These are phyloP conservation scores for Heliconius ismenius DNA, from an alignment of 2,888 invertebrate species.

Conservation along the genomic window DNA sequence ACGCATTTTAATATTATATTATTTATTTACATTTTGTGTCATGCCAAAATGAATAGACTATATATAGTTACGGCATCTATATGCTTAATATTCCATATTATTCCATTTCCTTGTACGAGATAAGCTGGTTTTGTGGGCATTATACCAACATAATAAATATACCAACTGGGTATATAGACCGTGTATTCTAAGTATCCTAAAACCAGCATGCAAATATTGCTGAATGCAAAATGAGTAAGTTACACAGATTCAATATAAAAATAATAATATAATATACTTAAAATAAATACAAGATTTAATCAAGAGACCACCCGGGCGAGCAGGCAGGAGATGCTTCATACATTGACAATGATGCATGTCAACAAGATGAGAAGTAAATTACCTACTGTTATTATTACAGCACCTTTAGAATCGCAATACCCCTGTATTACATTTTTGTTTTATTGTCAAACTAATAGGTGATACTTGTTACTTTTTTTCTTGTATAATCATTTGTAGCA, in stretches of 20 bases:
- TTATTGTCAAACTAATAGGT: too few relatives aligned
- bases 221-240: not conserved
- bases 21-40: too few relatives aligned
- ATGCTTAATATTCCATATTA: too few relatives aligned
- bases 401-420: slow-evolving; percentile 23
- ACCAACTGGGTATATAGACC: too few relatives aligned
- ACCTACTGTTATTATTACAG: slow-evolving; percentile 39
- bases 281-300: not conserved
- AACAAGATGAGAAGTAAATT: slow-evolving; percentile 36
- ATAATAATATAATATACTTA: not conserved
- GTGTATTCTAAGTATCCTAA: not conserved
- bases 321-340: slow-evolving; percentile 25
- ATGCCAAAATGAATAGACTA: too few relatives aligned
- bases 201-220: not conserved
- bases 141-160: not conserved
- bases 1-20: too few relatives aligned
- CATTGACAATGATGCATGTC: slow-evolving; percentile 33
- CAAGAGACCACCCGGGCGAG: slow-evolving; percentile 33
- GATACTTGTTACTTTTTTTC: not conserved
- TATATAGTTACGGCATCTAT: too few relatives aligned
- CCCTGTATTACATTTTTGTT: not conserved
- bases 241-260: not conserved
- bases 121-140: not conserved
- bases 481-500: too few relatives aligned
- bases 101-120: too few relatives aligned